Conservation (phyloP, 2,888 invertebrate species). For the Drosophila anomalata region DNA sequence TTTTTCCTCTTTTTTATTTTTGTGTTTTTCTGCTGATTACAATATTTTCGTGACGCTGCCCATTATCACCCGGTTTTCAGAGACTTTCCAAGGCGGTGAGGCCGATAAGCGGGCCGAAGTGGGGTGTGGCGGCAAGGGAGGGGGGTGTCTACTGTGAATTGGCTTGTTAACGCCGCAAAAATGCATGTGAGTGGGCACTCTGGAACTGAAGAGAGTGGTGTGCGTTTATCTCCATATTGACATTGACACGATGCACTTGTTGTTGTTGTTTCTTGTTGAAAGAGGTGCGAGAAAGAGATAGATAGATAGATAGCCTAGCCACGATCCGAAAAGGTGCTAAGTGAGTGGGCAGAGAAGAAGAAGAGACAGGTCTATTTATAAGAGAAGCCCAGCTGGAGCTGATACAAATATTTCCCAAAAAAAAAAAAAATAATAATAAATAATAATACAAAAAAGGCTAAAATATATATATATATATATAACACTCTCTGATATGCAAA, state of each 20-base stretch:
- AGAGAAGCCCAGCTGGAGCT: not conserved
- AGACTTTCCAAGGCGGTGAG: not conserved
- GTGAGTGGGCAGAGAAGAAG: conserved; percentile 10
- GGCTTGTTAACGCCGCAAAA: conserved; percentile 29
- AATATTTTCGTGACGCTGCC: conserved; percentile 37
- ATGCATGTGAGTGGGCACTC: conserved; percentile 51
- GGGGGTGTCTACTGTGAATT: conserved; percentile 9
- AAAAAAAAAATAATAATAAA: too few species aligned
- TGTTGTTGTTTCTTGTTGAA: not conserved
- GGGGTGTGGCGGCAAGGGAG: not conserved
- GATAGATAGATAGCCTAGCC: not conserved
- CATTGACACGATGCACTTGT: conserved; percentile 48
- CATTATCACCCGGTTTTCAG: conserved; percentile 42
- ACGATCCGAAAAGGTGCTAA: conserved; percentile 25
- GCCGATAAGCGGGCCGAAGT: not conserved
- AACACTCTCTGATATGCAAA: conserved; percentile 25
- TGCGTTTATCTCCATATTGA: conserved; percentile 32
- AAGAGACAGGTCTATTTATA: conserved; percentile 12
- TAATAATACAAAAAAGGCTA: not conserved
- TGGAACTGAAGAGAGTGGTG: conserved; percentile 39
- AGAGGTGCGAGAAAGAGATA: not conserved
- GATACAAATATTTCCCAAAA: conserved; percentile 9
- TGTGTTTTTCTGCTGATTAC: conserved; percentile 33
- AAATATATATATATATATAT: conserved; percentile 2
- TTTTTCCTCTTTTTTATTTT: not conserved